Conservation (phyloP, 1,140 invertebrate genomes). For the Orchestia grillus region DNA sequence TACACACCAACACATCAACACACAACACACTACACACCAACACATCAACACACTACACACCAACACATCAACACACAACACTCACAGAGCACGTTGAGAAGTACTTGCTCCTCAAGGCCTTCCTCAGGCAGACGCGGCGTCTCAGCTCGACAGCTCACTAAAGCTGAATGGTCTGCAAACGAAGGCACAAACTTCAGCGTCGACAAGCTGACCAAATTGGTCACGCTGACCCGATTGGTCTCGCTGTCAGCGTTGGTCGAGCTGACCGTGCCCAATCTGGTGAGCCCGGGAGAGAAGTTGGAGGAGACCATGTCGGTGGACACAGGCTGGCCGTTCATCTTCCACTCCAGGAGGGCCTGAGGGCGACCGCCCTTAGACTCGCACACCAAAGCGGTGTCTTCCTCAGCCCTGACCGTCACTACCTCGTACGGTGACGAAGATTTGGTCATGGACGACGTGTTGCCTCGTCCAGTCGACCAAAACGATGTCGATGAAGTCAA, state of each 20-base stretch:
- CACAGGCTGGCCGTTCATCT: constrained; percentile 17
- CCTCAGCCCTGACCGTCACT: neutral
- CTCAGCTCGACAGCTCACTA: neutral
- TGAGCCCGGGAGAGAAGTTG: neutral
- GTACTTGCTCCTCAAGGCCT: neutral
- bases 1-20: neutral
- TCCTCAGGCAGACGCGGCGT: constrained; percentile 15
- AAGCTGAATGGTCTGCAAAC: constrained; percentile 12
- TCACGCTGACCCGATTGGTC: neutral
- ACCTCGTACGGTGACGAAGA: constrained; percentile 35
- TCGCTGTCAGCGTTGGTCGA: neutral
- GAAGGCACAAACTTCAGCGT: constrained; percentile 30
- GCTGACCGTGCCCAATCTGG: neutral
- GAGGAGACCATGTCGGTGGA: neutral
- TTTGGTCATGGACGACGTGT: neutral
- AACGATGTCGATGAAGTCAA: neutral
- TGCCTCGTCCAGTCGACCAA: neutral
- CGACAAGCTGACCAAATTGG: neutral
- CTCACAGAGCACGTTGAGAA: constrained; percentile 38
- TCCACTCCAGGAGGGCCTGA: neutral
- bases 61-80: neutral
- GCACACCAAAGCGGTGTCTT: neutral
- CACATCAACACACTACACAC: neutral
- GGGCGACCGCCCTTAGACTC: constrained; percentile 10
- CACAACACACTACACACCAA: neutral